Percentiles rank a stretch among this genome's conserved stretches.
Conservation (phyloP, 2,888 invertebrate genomes). For the Erynnis tages region DNA sequence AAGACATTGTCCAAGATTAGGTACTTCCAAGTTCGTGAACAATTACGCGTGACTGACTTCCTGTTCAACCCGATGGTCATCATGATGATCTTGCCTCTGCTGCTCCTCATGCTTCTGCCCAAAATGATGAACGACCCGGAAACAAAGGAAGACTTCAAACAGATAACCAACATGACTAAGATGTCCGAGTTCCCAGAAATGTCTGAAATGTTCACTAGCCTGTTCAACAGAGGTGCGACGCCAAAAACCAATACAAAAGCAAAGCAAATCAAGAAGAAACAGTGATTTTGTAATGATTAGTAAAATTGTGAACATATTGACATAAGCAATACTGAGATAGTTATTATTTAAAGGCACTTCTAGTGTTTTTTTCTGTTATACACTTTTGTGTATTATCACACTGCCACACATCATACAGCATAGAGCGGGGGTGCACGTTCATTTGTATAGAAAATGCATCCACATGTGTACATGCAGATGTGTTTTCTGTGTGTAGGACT, state of each 20-base stretch:
- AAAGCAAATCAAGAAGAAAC: conserved; percentile 74
- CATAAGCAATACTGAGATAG: too few relatives aligned
- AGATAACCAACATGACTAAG: conserved; percentile 89
- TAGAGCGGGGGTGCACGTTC: too few relatives aligned
- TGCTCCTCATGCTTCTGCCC: conserved; percentile 95
- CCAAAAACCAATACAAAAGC: conserved; percentile 69
- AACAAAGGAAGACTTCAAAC: conserved; percentile 97
- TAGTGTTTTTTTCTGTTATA: too few relatives aligned
- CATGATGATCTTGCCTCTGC: conserved; percentile 97
- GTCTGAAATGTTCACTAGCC: conserved; percentile 95
- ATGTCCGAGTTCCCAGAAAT: conserved; percentile 95
- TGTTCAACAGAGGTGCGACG: conserved; percentile 87
- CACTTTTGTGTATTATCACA: too few relatives aligned
- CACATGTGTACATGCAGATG: too few relatives aligned
- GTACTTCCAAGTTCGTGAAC: conserved; percentile 96
- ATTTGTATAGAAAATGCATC: too few relatives aligned
- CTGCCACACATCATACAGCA: too few relatives aligned
- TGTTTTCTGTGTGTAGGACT: too few relatives aligned
- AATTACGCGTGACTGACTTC: conserved; percentile 98
- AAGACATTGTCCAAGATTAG: conserved; percentile 90
- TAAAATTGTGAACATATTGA: background rate
- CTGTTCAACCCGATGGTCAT: conserved; percentile 98
- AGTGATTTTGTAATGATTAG: conserved; percentile 44
- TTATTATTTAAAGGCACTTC: too few relatives aligned
- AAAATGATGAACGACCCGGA: conserved; percentile 99